Evolutionary conservation across 2,797 vertebrate species (phyloP).

Genomic region (Nannoperca australis): DNA sequence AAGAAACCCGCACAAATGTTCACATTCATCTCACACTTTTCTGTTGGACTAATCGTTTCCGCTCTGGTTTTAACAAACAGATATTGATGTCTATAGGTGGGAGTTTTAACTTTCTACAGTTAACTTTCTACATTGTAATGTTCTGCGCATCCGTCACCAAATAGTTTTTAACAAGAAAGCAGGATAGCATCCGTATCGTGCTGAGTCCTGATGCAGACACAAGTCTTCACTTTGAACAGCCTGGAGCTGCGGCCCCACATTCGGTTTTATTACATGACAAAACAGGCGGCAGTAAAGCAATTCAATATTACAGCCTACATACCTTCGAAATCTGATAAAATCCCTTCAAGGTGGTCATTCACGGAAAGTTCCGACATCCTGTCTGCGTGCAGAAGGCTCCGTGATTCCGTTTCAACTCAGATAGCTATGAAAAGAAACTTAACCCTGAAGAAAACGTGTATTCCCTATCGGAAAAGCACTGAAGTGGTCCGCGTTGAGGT

Average conservation of each 20-base stretch:
- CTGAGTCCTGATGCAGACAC: too few relatives aligned
- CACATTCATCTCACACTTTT: neutral
- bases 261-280: slow-evolving; percentile 15
- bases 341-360: slow-evolving; percentile 91
- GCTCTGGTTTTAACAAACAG: neutral
- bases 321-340: slow-evolving; percentile 93
- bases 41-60: neutral
- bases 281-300: slow-evolving; percentile 30
- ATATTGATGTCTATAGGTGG: too few relatives aligned
- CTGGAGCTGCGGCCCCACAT: neutral
- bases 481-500: neutral
- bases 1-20: neutral
- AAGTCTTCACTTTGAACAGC: neutral
- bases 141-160: neutral
- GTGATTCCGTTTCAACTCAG: slow-evolving; percentile 5
- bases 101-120: too few relatives aligned
- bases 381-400: slow-evolving; percentile 20
- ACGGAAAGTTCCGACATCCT: slow-evolving; percentile 90
- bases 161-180: neutral
- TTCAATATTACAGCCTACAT: slow-evolving; percentile 48
- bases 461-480: neutral
- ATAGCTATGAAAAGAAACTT: neutral
- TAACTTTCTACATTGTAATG: too few relatives aligned
- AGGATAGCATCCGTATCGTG: too few relatives aligned
- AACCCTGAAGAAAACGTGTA: neutral